Percentiles rank a stretch among this genome's conserved stretches.
phyloP scores from a whole-genome alignment of 2,888 invertebrate genomes.

The Metacarcinus magister region DNA sequence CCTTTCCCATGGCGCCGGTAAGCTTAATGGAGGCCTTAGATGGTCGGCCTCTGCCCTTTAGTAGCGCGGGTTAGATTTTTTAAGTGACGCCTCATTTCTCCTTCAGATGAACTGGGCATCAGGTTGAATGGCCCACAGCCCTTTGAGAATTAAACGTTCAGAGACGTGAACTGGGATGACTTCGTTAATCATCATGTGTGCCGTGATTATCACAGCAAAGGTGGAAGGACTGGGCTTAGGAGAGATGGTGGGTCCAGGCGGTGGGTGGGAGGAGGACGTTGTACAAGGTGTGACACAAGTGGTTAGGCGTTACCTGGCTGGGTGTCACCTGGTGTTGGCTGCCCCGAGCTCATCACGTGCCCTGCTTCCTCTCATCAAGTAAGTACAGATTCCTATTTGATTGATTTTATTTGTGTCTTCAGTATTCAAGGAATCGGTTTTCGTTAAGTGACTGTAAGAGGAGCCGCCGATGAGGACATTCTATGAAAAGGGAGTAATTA shows the following conservation, averaged over 20 bases:
- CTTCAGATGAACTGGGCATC: no score
- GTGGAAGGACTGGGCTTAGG: background rate
- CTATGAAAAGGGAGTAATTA: no score
- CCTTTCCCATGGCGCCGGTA: no score
- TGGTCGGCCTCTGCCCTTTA: no score
- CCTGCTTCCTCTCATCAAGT: conserved; percentile 10
- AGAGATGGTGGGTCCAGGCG: background rate
- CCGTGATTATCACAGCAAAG: background rate
- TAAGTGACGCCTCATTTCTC: no score
- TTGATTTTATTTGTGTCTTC: background rate
- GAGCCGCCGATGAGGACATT: no score
- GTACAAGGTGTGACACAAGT: background rate
- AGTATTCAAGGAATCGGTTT: background rate
- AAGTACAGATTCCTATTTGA: background rate
- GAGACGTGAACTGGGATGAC: background rate
- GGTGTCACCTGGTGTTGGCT: conserved; percentile 58
- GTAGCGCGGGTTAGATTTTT: no score
- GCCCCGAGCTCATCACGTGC: background rate
- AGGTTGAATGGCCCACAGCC: no score
- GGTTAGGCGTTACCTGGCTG: conserved; percentile 43
- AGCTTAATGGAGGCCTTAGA: no score
- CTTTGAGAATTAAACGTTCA: no score
- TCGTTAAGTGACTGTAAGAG: no score
- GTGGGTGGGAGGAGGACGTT: background rate
- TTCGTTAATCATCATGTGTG: background rate